Conservation (phyloP, 2,888 invertebrate species). For the Philaethria dido region DNA sequence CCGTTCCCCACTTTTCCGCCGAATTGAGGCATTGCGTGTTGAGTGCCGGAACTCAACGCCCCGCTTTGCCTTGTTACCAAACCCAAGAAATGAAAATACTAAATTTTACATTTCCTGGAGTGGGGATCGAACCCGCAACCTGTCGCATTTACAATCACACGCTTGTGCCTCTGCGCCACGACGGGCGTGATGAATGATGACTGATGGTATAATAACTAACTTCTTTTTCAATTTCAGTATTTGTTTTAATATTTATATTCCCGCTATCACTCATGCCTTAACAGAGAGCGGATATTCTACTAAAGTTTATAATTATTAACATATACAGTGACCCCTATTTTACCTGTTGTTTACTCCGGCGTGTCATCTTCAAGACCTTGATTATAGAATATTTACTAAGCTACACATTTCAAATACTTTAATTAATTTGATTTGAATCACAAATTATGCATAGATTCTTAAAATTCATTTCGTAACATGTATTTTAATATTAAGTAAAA, state of each 20-base stretch:
- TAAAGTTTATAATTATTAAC: constrained; percentile 1
- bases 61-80: too few relatives aligned
- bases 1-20: too few relatives aligned
- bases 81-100: too few relatives aligned
- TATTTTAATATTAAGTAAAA: constrained; percentile 17
- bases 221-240: too few relatives aligned
- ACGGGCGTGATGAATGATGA: too few relatives aligned
- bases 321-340: constrained; percentile 62
- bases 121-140: too few relatives aligned
- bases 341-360: constrained; percentile 49
- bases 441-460: constrained; percentile 19
- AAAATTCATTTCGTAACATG: constrained; percentile 6
- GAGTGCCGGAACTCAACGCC: too few relatives aligned
- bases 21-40: too few relatives aligned
- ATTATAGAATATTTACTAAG: constrained; percentile 7
- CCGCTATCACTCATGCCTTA: neutral
- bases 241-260: neutral
- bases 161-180: too few relatives aligned
- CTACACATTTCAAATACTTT: neutral
- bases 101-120: too few relatives aligned
- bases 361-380: constrained; percentile 45
- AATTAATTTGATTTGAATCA: constrained; percentile 19
- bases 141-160: too few relatives aligned
- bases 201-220: too few relatives aligned
- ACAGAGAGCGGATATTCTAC: neutral